These are phyloP conservation scores for Cataglyphis rosenhaueri DNA, from an alignment of 2,888 invertebrate genomes.

Conservation along the genomic window DNA sequence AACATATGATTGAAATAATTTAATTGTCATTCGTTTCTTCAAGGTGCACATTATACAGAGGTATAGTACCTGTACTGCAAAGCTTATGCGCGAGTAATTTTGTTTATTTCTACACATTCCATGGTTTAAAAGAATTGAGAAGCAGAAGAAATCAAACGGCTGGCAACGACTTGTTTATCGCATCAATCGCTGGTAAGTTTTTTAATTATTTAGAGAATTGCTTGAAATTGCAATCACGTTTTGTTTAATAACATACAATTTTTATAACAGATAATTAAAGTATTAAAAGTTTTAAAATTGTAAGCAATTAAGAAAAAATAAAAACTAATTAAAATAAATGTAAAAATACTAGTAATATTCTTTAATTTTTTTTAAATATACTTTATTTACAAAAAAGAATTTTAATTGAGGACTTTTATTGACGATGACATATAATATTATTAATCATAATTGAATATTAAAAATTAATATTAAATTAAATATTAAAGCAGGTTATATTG, in stretches of 20 bases:
- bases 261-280: neutral
- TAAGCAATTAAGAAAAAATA: neutral
- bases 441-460: neutral
- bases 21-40: slow-evolving; percentile 63
- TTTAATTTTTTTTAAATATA: neutral
- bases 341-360: neutral
- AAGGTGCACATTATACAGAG: slow-evolving; percentile 90
- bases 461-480: neutral
- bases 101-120: slow-evolving; percentile 97
- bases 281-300: neutral
- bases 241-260: neutral
- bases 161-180: slow-evolving; percentile 91
- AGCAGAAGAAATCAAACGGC: slow-evolving; percentile 87
- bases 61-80: slow-evolving; percentile 93
- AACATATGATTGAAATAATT: neutral
- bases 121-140: slow-evolving; percentile 89
- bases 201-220: neutral
- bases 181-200: slow-evolving; percentile 90
- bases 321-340: neutral
- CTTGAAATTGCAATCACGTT: neutral
- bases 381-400: neutral
- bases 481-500: neutral
- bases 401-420: neutral
- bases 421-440: neutral
- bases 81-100: slow-evolving; percentile 96